Conservation (phyloP, 2,797 vertebrate species). For the Xenopus petersii region DNA sequence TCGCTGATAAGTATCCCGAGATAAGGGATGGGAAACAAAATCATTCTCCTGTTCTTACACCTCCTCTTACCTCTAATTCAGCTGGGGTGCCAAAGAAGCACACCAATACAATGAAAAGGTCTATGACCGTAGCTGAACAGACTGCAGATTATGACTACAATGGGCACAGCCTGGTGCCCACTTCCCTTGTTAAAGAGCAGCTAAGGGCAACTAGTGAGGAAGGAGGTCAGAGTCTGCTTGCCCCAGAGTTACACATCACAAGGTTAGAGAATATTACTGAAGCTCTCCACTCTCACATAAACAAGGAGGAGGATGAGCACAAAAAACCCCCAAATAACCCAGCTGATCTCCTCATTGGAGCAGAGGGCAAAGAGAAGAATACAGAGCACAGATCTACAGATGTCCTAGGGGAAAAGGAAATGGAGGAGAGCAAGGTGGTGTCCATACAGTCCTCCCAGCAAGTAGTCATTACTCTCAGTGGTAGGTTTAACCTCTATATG, state of each 20-base stretch:
- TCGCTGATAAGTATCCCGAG: constrained; percentile 85
- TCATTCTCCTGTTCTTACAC: constrained; percentile 58
- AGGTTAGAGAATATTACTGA: constrained; percentile 71
- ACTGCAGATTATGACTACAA: constrained; percentile 49
- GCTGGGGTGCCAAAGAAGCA: constrained; percentile 56
- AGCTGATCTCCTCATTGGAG: background rate
- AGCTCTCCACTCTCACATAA: constrained; percentile 50
- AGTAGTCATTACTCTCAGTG: constrained; percentile 58
- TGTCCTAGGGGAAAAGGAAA: background rate
- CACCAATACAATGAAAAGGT: constrained; percentile 71
- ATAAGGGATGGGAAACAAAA: constrained; percentile 57
- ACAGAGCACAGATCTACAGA: background rate
- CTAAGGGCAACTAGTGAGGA: constrained; percentile 6
- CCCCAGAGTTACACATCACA: constrained; percentile 51
- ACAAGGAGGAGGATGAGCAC: constrained; percentile 44
- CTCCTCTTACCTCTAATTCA: constrained; percentile 53
- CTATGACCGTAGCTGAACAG: constrained; percentile 80
- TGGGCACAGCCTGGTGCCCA: constrained; percentile 29
- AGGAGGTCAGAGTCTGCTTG: constrained; percentile 49
- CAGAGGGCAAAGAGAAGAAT: constrained; percentile 28
- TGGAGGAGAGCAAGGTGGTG: background rate
- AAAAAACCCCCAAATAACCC: background rate
- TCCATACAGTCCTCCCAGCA: constrained; percentile 35
- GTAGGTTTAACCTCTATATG: constrained; percentile 56
- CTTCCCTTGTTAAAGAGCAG: constrained; percentile 42